phyloP scores from a whole-genome alignment of 2,888 invertebrate genomes.

The Patella depressa region DNA sequence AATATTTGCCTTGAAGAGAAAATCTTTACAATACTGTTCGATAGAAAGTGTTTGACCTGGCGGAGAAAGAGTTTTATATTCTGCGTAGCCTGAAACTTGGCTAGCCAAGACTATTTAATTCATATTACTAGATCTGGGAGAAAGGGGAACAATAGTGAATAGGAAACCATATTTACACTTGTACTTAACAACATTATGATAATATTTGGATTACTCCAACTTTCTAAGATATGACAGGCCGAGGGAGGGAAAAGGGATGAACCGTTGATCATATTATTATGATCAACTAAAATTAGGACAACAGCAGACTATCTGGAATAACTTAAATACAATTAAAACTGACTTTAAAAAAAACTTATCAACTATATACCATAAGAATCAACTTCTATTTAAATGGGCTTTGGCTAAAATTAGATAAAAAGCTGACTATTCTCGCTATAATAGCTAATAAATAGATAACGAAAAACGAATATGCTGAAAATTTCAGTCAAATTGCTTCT shows the following conservation, averaged over 20 bases:
- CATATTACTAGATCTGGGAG: not conserved
- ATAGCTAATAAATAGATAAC: too few species aligned
- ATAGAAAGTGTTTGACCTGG: slow-evolving; percentile 1
- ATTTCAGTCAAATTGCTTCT: too few species aligned
- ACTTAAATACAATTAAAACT: too few species aligned
- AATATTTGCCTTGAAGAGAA: slow-evolving; percentile 1
- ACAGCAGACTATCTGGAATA: too few species aligned
- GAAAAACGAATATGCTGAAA: too few species aligned
- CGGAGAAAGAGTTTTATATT: not conserved
- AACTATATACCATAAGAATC: too few species aligned
- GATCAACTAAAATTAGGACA: too few species aligned
- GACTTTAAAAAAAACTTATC: too few species aligned
- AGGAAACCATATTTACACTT: not conserved
- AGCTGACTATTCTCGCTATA: too few species aligned
- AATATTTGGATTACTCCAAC: slow-evolving; percentile 7
- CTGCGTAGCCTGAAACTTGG: not conserved
- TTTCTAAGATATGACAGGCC: not conserved
- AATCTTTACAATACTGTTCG: not conserved
- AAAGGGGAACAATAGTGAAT: not conserved
- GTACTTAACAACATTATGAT: not conserved
- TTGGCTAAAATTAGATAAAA: too few species aligned
- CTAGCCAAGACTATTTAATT: not conserved
- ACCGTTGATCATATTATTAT: too few species aligned
- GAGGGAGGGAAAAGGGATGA: not conserved
- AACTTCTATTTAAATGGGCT: too few species aligned